phyloP scores from a whole-genome alignment of 2,888 invertebrate genomes.

The Pristionchus entomophagus region DNA sequence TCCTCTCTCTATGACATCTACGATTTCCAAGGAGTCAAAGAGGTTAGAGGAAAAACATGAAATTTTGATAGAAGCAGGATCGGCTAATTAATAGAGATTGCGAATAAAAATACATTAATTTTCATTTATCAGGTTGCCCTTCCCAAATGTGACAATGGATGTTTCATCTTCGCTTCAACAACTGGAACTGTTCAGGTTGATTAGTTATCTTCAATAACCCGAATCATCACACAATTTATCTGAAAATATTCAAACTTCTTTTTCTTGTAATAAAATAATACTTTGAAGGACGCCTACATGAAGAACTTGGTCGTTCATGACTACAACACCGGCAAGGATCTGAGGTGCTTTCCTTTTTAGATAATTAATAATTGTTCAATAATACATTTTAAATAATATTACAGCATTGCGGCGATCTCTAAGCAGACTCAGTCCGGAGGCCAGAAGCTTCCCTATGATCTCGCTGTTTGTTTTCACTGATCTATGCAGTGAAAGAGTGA shows the following conservation, averaged over 20 bases:
- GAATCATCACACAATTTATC: too few relatives aligned
- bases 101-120: too few relatives aligned
- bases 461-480: neutral
- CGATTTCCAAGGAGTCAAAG: neutral
- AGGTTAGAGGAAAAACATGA: neutral
- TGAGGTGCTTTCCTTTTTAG: neutral
- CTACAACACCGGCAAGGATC: neutral
- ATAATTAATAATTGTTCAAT: neutral
- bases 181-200: neutral
- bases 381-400: neutral
- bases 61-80: too few relatives aligned
- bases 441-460: neutral
- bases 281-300: slow-evolving; percentile 6
- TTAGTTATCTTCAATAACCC: too few relatives aligned
- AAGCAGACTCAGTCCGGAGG: neutral
- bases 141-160: neutral
- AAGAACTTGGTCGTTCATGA: slow-evolving; percentile 12
- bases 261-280: neutral
- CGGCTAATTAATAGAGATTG: too few relatives aligned
- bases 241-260: too few relatives aligned
- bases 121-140: neutral
- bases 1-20: neutral
- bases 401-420: neutral
- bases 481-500: neutral
- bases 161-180: neutral